Evolutionary conservation across 1,140 invertebrate genomes (phyloP), one percentile per base, ranked within the genome.

Genomic region (Aphelinus certus): DNA sequence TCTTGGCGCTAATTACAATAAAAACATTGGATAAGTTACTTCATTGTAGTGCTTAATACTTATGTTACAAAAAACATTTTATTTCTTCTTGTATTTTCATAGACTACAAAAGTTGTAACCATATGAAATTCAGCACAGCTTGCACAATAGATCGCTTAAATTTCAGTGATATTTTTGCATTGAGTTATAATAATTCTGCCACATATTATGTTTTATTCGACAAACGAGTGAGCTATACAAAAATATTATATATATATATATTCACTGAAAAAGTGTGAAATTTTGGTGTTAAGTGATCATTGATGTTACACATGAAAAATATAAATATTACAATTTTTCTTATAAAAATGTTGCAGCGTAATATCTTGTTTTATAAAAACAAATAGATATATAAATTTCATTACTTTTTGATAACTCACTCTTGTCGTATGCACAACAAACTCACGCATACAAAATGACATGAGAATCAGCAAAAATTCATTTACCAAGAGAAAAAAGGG

Each of bases 181-280:
- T 26, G 26, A 26, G 26, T 26, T 26, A 26, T 26, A 26, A 26
- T 26, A 26, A 26, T 26, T 26, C 26, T 26, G 26, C 26, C 26
- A 26, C 26, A 26, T 26, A 26, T 26, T 70, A 55, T 4, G 3
- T 67, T 66, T 7, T 65, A 42, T 56, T 70, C 7, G 45, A 58
- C 43, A 55, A 68, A 76, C 10, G 51, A 71, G 69, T 71, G 64
- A 76, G 69, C 43, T 71, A 76, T 71, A 61, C 70, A 71, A 71
- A 76, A 26, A 26, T 26, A 26, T 26, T 26, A 26, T 26, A 26
- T 26, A 26, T 26, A 26, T 26, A 67, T 61, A 51, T 61, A 49
- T 60, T 67, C 46, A 64, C 49, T 67, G 1, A 3, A 58, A 46
- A 69, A 62, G 43, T 56, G n/a, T 61, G 10, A 65, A 65, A 1